Base-by-base conservation (phyloP, 2,113 vertebrate genomes). In the Antechinus flavipes region DNA sequence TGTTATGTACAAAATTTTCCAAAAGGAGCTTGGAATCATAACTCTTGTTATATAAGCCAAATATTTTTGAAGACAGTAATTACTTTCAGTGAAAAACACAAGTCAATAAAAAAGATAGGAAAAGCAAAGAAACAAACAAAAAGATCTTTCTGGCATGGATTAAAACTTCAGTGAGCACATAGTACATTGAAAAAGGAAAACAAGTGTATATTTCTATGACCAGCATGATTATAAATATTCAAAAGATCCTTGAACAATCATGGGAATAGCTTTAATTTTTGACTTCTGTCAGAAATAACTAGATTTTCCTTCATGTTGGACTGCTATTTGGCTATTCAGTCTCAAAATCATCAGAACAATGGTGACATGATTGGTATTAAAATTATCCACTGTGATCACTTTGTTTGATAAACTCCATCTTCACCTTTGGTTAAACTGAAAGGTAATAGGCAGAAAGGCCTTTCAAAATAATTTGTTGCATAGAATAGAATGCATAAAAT, bases 11-110 rank as follows among this genome's bases (percentile, higher is more conserved):
- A 58, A 0, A 42, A 0, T 92, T 95, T 93, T 9, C 0, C 24
- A 93, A 26, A 95, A 94, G 95, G 11, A 96, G 76, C 49, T 93
- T 1, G n/a, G 95, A 94, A 90, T 2, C 89, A 91, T 92, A 58
- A 27, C 56, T 58, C 26, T 47, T 24, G 91, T 5, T 68, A 55
- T 93, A 91, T 97, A 47, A 91, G 92, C 68, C 49, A 93, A 22
- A 91, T 92, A 54, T 26, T 54, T 24, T 6, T 84, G 11, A 61
- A 92, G 91, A 84, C 94, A 58, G 16, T 92, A 30, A 93, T 11
- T 94, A 93, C 50, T 92, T 95, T 95, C 49, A 92, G 10, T 52
- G 11, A 93, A 47, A 94, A 76, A 54, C 90, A 30, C 23, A n/a
- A 94, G 8, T 11, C 55, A 49, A 14, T 7, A 91, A 30, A 54